A percentile compares a stretch with the other conserved stretches of the same genome.
These are phyloP conservation scores for Zaprionus inermis DNA, from an alignment of 1,140 invertebrate genomes.

Conservation along the genomic window DNA sequence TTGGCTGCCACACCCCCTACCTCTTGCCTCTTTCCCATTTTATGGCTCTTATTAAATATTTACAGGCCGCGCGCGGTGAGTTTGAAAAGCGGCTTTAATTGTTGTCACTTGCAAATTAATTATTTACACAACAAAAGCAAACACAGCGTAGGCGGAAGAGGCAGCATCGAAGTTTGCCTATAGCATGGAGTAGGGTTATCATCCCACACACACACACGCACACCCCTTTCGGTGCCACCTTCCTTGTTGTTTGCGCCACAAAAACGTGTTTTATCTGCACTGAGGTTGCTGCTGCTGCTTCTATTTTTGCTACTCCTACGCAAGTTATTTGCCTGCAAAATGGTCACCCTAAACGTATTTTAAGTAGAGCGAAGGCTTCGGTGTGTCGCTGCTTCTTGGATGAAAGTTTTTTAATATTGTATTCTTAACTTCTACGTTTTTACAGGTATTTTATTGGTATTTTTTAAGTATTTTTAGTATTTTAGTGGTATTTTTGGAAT, in stretches of 20 bases:
- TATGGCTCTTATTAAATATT: conserved; percentile 76
- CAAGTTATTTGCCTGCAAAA: not conserved
- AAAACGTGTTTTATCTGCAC: conserved; percentile 1
- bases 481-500: not conserved
- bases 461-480: not conserved
- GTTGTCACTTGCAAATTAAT: conserved; percentile 77
- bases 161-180: not conserved
- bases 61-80: conserved; percentile 55
- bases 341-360: conserved; percentile 1
- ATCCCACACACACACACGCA: not conserved
- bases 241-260: not conserved
- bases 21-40: conserved; percentile 16
- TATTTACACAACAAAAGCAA: conserved; percentile 59
- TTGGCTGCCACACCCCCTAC: too few species aligned
- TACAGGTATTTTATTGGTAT: too few species aligned
- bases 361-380: not conserved
- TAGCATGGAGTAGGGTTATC: too few species aligned
- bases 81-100: conserved; percentile 79
- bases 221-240: not conserved
- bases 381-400: not conserved
- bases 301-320: not conserved
- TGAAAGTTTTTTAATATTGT: not conserved
- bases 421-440: not conserved
- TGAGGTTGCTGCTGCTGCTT: not conserved
- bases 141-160: not conserved